Evolutionary conservation across 37 sponge, comb jelly and placozoan species (phyloP).

Genomic region (Halisarca cf. caerulea): DNA sequence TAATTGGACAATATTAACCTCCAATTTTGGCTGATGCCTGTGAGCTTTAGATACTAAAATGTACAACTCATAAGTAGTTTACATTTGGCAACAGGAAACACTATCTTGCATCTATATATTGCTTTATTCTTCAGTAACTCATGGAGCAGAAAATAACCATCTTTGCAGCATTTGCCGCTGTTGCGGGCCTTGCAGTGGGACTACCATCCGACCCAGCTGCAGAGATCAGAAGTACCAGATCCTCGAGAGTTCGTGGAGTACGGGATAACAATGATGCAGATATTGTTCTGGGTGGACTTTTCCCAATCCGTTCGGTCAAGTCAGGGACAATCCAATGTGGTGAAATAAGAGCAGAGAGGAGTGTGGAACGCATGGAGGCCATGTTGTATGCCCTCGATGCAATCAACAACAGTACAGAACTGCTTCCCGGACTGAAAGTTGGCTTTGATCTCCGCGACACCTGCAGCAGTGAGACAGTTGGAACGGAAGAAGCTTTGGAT

Average conservation of each 20-base stretch:
- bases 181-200: no score
- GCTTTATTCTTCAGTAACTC: no score
- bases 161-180: no score
- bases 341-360: conserved; percentile 47
- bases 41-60: no score
- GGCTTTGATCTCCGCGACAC: conserved; percentile 94
- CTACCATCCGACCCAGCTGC: neutral
- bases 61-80: no score
- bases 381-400: conserved; percentile 79
- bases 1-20: no score
- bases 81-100: no score
- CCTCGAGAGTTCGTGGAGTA: conserved; percentile 47
- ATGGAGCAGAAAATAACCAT: no score
- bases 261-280: conserved; percentile 39
- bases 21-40: no score
- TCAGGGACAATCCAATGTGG: conserved; percentile 41
- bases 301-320: conserved; percentile 64
- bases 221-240: neutral
- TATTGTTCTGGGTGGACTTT: conserved; percentile 85
- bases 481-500: conserved; percentile 77
- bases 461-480: conserved; percentile 70
- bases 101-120: no score
- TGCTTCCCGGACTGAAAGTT: conserved; percentile 63
- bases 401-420: conserved; percentile 58
- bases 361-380: conserved; percentile 86